Conservation (phyloP, 2,888 invertebrate species). For the Platerodrilus igneus region DNA sequence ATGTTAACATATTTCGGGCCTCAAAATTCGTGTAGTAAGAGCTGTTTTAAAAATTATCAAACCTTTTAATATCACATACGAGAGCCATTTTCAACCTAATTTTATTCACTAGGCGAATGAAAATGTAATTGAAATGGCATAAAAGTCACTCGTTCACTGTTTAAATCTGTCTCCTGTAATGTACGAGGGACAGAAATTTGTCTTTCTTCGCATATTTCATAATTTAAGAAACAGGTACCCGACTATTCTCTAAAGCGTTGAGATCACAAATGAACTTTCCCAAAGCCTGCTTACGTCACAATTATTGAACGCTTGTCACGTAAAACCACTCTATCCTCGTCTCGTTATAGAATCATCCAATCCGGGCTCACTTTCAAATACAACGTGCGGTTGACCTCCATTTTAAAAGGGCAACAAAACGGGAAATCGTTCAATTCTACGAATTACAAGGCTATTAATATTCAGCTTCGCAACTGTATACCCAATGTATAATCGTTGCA, state of each 20-base stretch:
- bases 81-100: slow-evolving; percentile 49
- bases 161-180: slow-evolving; percentile 44
- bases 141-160: slow-evolving; percentile 50
- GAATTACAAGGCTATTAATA: too few relatives aligned
- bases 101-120: slow-evolving; percentile 48
- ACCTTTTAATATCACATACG: slow-evolving; percentile 50
- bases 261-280: slow-evolving; percentile 48
- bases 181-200: slow-evolving; percentile 45
- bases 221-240: slow-evolving; percentile 39
- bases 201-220: slow-evolving; percentile 45
- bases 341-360: too few relatives aligned
- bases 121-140: slow-evolving; percentile 47
- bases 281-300: slow-evolving; percentile 34
- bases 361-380: too few relatives aligned
- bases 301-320: slow-evolving; percentile 38
- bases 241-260: slow-evolving; percentile 50
- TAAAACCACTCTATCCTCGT: too few relatives aligned
- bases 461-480: too few relatives aligned
- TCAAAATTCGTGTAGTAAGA: slow-evolving; percentile 38
- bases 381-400: too few relatives aligned
- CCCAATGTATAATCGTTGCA: too few relatives aligned
- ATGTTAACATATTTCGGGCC: slow-evolving; percentile 44
- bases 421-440: too few relatives aligned
- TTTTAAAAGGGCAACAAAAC: too few relatives aligned
- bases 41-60: slow-evolving; percentile 48